phyloP scores from a whole-genome alignment of 1,140 invertebrate genomes.

The Formica selysi region DNA sequence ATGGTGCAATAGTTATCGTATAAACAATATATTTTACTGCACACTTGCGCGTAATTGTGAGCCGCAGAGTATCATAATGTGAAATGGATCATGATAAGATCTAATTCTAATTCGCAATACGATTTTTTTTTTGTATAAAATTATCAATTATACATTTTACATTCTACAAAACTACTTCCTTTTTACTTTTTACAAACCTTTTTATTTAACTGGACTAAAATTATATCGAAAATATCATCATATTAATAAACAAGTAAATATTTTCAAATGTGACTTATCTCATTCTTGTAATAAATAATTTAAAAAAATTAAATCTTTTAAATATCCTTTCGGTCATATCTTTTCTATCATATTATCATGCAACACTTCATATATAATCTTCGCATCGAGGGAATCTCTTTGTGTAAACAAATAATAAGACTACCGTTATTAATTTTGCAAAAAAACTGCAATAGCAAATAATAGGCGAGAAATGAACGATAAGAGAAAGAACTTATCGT shows the following conservation, averaged over 20 bases:
- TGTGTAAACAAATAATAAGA: constrained; percentile 7
- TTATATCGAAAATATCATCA: neutral
- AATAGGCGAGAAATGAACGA: neutral
- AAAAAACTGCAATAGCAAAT: neutral
- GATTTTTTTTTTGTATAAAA: neutral
- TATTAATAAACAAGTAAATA: neutral
- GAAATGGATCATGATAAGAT: neutral
- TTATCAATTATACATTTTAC: neutral
- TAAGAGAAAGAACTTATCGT: neutral
- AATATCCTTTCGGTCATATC: neutral
- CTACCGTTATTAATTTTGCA: constrained; percentile 31
- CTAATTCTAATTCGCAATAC: neutral
- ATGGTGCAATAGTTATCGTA: constrained; percentile 46
- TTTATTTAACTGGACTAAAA: neutral
- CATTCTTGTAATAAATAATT: neutral
- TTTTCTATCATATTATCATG: neutral
- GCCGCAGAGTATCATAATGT: neutral
- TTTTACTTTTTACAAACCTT: neutral
- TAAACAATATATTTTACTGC: constrained; percentile 53
- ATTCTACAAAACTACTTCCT: neutral
- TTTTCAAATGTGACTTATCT: neutral
- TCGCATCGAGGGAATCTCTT: too few species aligned
- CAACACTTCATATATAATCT: too few species aligned
- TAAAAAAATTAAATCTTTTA: neutral
- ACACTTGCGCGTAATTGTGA: neutral